Evolutionary conservation across 2,113 vertebrate genomes (phyloP).

Genomic region (Plotosus lineatus): DNA sequence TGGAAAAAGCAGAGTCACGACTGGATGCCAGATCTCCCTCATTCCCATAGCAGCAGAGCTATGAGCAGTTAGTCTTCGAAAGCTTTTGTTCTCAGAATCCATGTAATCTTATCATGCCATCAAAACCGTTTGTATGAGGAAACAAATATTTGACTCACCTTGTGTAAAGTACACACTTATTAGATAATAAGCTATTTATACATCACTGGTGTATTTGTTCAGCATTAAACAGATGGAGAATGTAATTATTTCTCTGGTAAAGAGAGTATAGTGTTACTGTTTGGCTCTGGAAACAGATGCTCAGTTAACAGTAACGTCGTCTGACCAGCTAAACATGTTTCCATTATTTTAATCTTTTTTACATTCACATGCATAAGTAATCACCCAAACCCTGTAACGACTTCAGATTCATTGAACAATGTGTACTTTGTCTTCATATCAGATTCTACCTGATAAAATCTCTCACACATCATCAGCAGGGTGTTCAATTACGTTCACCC

Average conservation of each 20-base stretch:
- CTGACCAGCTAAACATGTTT: neutral
- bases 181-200: neutral
- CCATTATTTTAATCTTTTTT: neutral
- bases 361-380: neutral
- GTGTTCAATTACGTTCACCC: neutral
- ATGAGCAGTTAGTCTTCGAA: neutral
- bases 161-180: neutral
- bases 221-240: neutral
- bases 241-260: neutral
- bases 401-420: neutral
- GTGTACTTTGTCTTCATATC: neutral
- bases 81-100: neutral
- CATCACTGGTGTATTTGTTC: neutral
- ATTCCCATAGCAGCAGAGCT: neutral
- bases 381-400: neutral
- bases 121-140: neutral
- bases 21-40: neutral
- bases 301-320: neutral
- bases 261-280: neutral
- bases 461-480: neutral
- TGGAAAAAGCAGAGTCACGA: slow-evolving; percentile 12
- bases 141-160: neutral
- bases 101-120: slow-evolving; percentile 39
- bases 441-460: neutral
- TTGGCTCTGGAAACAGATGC: neutral